Conservation (phyloP, 2,888 invertebrate genomes). For the Chrysomela aeneicollis region DNA sequence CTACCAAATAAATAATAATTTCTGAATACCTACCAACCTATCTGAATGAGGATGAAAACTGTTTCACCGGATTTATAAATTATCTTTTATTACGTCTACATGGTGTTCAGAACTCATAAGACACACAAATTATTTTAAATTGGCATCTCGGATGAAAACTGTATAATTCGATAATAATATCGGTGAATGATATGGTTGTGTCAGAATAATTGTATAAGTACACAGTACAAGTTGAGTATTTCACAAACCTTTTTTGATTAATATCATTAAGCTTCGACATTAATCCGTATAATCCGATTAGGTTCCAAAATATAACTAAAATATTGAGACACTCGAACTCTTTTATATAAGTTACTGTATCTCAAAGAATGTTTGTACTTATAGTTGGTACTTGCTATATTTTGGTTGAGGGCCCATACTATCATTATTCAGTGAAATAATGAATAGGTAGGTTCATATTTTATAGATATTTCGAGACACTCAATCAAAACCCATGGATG, state of each 20-base stretch:
- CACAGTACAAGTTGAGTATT: not conserved
- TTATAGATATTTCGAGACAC: too few relatives aligned
- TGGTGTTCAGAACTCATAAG: not conserved
- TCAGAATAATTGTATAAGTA: not conserved
- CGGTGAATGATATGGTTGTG: not conserved
- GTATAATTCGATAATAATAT: not conserved
- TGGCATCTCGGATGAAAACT: not conserved
- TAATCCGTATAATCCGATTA: too few relatives aligned
- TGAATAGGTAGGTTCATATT: too few relatives aligned
- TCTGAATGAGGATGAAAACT: slow-evolving; percentile 49
- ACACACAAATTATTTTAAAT: slow-evolving; percentile 7
- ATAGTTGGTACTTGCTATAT: too few relatives aligned
- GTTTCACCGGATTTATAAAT: slow-evolving; percentile 46
- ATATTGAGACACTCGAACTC: too few relatives aligned
- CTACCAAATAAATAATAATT: slow-evolving; percentile 48
- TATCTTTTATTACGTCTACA: slow-evolving; percentile 32
- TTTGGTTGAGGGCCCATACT: too few relatives aligned
- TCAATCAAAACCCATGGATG: too few relatives aligned
- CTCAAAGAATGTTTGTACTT: too few relatives aligned
- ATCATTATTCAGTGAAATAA: too few relatives aligned
- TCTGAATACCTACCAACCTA: slow-evolving; percentile 40
- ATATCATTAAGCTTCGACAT: too few relatives aligned
- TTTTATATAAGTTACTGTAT: too few relatives aligned
- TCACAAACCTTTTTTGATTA: not conserved
- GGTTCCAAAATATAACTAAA: too few relatives aligned